Conservation (phyloP, 1,140 invertebrate species). For the Steinernema khuongi region DNA sequence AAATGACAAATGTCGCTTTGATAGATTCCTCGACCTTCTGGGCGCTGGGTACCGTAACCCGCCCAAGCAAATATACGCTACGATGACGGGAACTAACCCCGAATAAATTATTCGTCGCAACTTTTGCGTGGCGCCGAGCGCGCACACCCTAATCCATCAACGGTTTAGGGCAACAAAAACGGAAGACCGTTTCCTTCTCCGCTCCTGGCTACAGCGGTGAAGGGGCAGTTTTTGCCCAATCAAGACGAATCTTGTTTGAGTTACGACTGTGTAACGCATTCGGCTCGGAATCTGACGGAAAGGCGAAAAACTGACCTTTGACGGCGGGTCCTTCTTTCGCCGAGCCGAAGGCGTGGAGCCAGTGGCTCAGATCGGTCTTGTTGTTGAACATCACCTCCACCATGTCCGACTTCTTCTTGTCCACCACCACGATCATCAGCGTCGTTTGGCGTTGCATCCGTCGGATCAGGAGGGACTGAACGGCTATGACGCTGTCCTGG, state of each 20-base stretch:
- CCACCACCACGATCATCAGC: not conserved
- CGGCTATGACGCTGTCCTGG: constrained; percentile 1
- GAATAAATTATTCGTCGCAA: constrained; percentile 8
- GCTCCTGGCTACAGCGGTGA: not conserved
- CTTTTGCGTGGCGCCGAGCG: not conserved
- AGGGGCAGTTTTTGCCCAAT: not conserved
- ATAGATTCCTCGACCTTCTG: constrained; percentile 10
- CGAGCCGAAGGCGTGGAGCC: not conserved
- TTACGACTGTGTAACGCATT: not conserved
- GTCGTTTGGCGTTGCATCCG: not conserved
- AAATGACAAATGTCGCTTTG: constrained; percentile 15
- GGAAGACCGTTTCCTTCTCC: not conserved
- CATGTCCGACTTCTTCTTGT: not conserved
- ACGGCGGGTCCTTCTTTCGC: not conserved
- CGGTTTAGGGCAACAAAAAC: constrained; percentile 1
- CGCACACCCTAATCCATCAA: constrained; percentile 2
- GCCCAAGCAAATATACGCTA: not conserved
- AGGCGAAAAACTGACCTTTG: not conserved
- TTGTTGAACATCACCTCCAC: constrained; percentile 4
- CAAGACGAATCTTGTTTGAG: not conserved
- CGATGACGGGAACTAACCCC: not conserved
- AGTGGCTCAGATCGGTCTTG: constrained; percentile 10
- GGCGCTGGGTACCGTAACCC: not conserved
- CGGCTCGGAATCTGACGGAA: not conserved
- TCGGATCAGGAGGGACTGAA: not conserved